A percentile compares a stretch with the other conserved stretches of the same genome.
phyloP scores from a whole-genome alignment of 2,113 vertebrate genomes.

The Notarius quadriscutis region DNA sequence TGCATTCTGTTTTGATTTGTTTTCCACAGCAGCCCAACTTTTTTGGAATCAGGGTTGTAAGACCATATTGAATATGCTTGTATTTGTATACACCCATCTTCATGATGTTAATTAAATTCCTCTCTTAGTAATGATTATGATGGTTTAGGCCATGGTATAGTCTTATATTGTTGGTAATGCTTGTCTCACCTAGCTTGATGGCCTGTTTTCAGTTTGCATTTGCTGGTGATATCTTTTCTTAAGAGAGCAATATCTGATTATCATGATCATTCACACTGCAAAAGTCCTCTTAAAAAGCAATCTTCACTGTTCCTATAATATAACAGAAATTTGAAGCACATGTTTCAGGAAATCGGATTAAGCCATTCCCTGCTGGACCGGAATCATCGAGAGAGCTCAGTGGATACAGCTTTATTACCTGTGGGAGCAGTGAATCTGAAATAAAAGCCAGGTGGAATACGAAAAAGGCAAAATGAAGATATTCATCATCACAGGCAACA shows the following conservation, averaged over 20 bases:
- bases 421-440: not conserved
- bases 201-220: not conserved
- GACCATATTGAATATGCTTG: not conserved
- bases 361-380: not conserved
- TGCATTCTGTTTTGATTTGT: not conserved
- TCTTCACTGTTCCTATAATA: not conserved
- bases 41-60: no score
- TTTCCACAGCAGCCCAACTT: no score
- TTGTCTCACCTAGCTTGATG: not conserved
- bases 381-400: not conserved
- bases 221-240: not conserved
- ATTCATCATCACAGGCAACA: not conserved
- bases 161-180: not conserved
- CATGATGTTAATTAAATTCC: not conserved
- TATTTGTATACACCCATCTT: not conserved
- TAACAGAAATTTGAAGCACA: not conserved
- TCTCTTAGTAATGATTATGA: not conserved
- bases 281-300: not conserved
- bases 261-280: not conserved
- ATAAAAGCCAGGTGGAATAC: constrained; percentile 1
- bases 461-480: constrained; percentile 1
- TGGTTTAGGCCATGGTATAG: not conserved
- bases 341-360: not conserved
- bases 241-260: not conserved
- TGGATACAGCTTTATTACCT: not conserved